A percentile compares a stretch with the other conserved stretches of the same genome.
Evolutionary conservation across 2,113 vertebrate species (phyloP).

Genomic region (Cygnus atratus): DNA sequence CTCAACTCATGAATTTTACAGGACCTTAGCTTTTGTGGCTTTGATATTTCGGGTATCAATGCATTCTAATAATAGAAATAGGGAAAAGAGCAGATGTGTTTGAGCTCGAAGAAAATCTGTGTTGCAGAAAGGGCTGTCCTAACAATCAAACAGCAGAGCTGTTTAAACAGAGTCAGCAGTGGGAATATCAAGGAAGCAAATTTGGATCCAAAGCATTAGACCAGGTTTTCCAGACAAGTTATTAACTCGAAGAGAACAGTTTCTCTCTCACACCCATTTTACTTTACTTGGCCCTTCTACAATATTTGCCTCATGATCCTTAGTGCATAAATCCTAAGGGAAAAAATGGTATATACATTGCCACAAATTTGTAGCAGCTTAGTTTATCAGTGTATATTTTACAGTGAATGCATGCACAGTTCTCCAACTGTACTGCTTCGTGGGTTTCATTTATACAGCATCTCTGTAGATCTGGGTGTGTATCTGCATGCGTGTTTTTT

Average conservation of each 20-base stretch:
- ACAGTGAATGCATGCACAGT: fast-evolving
- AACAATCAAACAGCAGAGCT: not conserved
- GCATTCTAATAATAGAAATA: not conserved
- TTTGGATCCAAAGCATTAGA: not conserved
- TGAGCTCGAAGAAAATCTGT: not conserved
- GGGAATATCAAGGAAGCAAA: not conserved
- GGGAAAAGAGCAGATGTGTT: not conserved
- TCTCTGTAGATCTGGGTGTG: too few species aligned
- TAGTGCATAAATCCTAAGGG: not conserved
- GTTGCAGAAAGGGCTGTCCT: not conserved
- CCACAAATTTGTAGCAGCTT: not conserved
- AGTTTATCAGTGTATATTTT: not conserved
- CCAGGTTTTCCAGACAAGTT: not conserved
- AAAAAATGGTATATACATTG: not conserved
- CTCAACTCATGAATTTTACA: not conserved
- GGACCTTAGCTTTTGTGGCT: not conserved
- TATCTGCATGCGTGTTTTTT: not conserved
- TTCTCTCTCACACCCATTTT: not conserved
- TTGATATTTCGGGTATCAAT: not conserved
- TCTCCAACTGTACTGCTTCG: not conserved
- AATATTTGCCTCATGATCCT: not conserved
- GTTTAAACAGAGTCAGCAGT: not conserved
- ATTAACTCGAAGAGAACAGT: not conserved
- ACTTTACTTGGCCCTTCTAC: not conserved
- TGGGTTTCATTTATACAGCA: not conserved